Percentiles rank a stretch among this genome's conserved stretches.
Conservation (phyloP, 2,888 invertebrate species). For the Acrobasis suavella region DNA sequence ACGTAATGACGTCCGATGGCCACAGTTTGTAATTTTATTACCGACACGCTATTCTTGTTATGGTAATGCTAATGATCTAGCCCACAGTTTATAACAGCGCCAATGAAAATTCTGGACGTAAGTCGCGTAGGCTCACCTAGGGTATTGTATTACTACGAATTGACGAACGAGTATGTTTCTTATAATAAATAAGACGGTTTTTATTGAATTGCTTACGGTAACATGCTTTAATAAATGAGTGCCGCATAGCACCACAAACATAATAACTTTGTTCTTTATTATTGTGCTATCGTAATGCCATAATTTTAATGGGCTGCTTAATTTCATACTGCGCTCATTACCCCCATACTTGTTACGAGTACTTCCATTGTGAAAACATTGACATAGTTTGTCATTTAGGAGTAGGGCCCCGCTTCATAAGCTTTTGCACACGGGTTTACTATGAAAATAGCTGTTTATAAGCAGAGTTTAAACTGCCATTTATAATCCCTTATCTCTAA, state of each 20-base stretch:
- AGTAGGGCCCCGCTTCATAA: slow-evolving; percentile 12
- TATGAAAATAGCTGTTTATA: slow-evolving; percentile 18
- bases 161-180: no score
- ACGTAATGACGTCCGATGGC: slow-evolving; percentile 58
- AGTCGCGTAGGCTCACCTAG: background rate
- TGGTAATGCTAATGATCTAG: slow-evolving; percentile 55
- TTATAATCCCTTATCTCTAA: slow-evolving; percentile 20
- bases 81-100: slow-evolving; percentile 37
- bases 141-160: background rate
- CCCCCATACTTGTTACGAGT: background rate
- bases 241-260: no score
- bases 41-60: slow-evolving; percentile 58
- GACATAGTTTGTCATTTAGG: background rate
- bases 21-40: slow-evolving; percentile 67
- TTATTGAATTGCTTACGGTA: no score
- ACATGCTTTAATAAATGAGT: no score
- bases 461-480: slow-evolving; percentile 21
- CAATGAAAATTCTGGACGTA: slow-evolving; percentile 7
- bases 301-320: background rate
- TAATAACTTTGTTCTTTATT: no score
- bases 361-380: background rate
- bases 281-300: no score
- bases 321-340: background rate
- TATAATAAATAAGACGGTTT: no score
- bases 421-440: slow-evolving; percentile 15